These are phyloP conservation scores for Isurus oxyrinchus DNA, from an alignment of 2,113 vertebrate genomes.

Conservation along the genomic window DNA sequence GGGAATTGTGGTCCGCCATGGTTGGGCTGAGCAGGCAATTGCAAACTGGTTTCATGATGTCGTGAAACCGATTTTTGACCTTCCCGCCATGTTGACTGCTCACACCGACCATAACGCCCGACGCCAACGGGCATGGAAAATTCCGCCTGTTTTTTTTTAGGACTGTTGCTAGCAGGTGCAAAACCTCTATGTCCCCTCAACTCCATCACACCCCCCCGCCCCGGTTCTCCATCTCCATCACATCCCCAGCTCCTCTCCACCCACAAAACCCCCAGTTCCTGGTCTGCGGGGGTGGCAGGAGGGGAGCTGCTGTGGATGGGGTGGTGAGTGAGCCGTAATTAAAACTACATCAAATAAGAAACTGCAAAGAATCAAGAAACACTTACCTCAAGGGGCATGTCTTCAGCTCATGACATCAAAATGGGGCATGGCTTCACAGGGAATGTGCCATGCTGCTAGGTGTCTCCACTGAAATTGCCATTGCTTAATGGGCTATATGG, in stretches of 20 bases:
- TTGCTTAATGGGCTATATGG: not conserved
- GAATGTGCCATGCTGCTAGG: not conserved
- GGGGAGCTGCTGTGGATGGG: no score
- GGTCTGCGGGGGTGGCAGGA: not conserved
- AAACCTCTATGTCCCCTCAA: not conserved
- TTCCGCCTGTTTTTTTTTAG: not conserved
- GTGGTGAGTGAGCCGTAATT: not conserved
- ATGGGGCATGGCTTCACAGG: not conserved
- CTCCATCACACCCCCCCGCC: not conserved
- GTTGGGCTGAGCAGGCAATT: no score
- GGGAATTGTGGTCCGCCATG: no score
- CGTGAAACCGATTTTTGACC: no score
- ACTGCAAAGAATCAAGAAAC: not conserved
- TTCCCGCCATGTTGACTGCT: no score
- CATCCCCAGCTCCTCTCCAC: constrained; percentile 41
- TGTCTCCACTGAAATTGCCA: not conserved
- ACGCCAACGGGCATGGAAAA: no score
- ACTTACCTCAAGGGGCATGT: not conserved
- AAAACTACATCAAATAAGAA: not conserved
- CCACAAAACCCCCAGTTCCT: constrained; percentile 32
- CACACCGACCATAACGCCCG: no score
- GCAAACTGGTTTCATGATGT: no score
- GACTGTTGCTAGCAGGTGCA: not conserved
- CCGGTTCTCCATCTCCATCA: not conserved
- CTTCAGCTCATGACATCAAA: not conserved